Percentiles rank a stretch among this genome's conserved stretches.
Evolutionary conservation across 2,888 invertebrate species (phyloP).

Genomic region (Parelbella ahira): DNA sequence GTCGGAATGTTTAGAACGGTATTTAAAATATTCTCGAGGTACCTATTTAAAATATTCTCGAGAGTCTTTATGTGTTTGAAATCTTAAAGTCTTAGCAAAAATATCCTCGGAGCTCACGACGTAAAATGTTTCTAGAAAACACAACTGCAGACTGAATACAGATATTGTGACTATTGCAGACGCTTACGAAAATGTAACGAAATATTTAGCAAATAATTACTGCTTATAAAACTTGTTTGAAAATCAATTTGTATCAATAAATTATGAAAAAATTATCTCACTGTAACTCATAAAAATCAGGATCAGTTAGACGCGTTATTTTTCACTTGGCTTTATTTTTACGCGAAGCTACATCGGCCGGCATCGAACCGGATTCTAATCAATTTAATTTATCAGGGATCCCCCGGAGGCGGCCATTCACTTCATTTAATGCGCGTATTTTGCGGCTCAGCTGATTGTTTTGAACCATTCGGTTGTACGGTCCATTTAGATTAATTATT

Average conservation of each 20-base stretch:
- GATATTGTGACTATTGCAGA: too few relatives aligned
- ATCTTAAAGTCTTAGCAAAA: neutral
- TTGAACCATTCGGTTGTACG: conserved; percentile 80
- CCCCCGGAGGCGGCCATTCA: conserved; percentile 77
- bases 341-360: conserved; percentile 64
- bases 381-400: conserved; percentile 81
- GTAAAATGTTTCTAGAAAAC: too few relatives aligned
- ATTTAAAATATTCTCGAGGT: neutral
- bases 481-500: conserved; percentile 81
- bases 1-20: conserved; percentile 4
- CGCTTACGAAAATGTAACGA: neutral
- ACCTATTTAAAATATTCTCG: too few relatives aligned
- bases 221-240: too few relatives aligned
- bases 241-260: too few relatives aligned
- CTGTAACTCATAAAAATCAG: conserved; percentile 22
- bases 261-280: conserved; percentile 2
- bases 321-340: conserved; percentile 75
- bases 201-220: too few relatives aligned
- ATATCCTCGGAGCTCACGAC: too few relatives aligned
- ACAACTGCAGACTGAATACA: too few relatives aligned
- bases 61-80: too few relatives aligned
- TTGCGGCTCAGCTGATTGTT: conserved; percentile 80
- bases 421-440: conserved; percentile 81
- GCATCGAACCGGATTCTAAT: conserved; percentile 78
- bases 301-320: conserved; percentile 55